Evolutionary conservation across 2,888 invertebrate species (phyloP).

Genomic region (Alloplasta piceator): DNA sequence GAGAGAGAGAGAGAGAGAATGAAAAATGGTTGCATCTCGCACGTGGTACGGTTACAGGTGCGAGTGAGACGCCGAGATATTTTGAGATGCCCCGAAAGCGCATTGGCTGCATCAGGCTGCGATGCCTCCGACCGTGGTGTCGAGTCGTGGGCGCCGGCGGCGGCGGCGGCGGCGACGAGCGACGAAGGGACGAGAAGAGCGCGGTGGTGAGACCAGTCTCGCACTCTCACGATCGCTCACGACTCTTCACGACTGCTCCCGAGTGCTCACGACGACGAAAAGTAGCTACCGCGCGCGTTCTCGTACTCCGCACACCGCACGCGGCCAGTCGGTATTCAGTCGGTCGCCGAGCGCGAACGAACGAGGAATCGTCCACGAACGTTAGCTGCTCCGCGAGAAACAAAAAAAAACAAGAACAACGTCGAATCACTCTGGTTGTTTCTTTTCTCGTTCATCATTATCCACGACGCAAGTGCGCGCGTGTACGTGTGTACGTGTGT

Average conservation of each 20-base stretch:
- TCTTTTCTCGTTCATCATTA: background rate
- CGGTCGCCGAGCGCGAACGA: constrained; percentile 72
- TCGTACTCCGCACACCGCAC: constrained; percentile 58
- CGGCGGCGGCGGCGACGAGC: constrained; percentile 19
- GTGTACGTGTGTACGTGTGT: too few species aligned
- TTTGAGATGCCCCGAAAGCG: too few species aligned
- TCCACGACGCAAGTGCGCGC: background rate
- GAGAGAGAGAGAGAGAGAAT: constrained; percentile 1
- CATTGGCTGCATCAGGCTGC: too few species aligned
- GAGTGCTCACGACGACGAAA: constrained; percentile 66
- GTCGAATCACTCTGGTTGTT: constrained; percentile 3
- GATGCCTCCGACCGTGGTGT: too few species aligned
- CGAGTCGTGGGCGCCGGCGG: constrained; percentile 58
- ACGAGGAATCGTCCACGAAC: background rate
- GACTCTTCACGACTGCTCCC: too few species aligned
- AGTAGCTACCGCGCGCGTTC: constrained; percentile 64
- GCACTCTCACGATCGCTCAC: too few species aligned
- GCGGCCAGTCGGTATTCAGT: constrained; percentile 76
- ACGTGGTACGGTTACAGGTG: too few species aligned
- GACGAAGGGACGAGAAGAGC: constrained; percentile 42
- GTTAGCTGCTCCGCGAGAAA: too few species aligned
- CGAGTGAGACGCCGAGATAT: too few species aligned
- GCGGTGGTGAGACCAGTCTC: constrained; percentile 32
- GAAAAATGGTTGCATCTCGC: constrained; percentile 7
- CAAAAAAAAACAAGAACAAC: too few species aligned